A percentile compares a stretch with the other conserved stretches of the same genome.
Evolutionary conservation across 2,797 vertebrate species (phyloP).

Genomic region (Serranus cabrilla): DNA sequence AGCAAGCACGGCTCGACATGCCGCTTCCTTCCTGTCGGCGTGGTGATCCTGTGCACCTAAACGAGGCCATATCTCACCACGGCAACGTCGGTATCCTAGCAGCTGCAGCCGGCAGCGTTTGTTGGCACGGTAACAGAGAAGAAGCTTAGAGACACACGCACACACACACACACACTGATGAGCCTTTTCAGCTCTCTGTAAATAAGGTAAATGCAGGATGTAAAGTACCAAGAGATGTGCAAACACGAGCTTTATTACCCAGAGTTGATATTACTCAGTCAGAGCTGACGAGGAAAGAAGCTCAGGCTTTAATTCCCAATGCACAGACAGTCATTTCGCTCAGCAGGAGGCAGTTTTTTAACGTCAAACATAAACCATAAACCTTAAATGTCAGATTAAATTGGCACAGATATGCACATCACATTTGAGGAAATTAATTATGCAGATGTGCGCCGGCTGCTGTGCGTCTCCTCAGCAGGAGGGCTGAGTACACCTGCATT

Average conservation of each 20-base stretch:
- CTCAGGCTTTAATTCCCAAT: constrained; percentile 1
- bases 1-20: neutral
- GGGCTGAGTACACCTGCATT: constrained; percentile 51
- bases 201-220: constrained; percentile 46
- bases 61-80: constrained; percentile 49
- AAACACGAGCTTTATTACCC: constrained; percentile 16
- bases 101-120: constrained; percentile 54
- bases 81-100: constrained; percentile 58
- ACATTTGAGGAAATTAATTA: constrained; percentile 21
- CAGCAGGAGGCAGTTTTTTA: neutral
- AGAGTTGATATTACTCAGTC: constrained; percentile 6
- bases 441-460: constrained; percentile 36
- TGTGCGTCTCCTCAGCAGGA: constrained; percentile 10
- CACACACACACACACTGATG: constrained; percentile 13
- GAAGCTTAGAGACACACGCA: constrained; percentile 36
- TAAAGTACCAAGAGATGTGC: constrained; percentile 27
- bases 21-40: constrained; percentile 27
- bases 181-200: constrained; percentile 44
- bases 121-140: constrained; percentile 65
- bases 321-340: neutral
- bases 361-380: constrained; percentile 20
- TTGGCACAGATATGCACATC: constrained; percentile 18
- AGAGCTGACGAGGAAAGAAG: neutral
- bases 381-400: neutral
- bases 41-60: constrained; percentile 27